These are phyloP conservation scores for Drosophila ficusphila DNA, from an alignment of 1,140 invertebrate genomes.

Conservation along the genomic window DNA sequence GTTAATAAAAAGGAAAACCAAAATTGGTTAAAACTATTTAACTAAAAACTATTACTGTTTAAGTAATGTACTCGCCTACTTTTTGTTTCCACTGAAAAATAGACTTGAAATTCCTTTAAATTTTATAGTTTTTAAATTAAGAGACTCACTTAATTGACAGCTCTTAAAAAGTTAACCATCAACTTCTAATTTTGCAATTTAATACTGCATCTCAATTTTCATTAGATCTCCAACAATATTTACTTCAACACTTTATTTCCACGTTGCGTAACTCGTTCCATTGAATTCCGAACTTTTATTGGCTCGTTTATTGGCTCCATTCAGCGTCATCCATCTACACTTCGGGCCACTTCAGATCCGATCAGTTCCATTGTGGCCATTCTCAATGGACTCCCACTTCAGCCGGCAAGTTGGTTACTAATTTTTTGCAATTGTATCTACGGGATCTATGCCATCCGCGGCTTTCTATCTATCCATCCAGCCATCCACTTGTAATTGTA, in stretches of 20 bases:
- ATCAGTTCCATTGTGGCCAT: constrained; percentile 32
- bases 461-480: constrained; percentile 16
- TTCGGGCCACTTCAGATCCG: constrained; percentile 37
- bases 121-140: not conserved
- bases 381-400: constrained; percentile 47
- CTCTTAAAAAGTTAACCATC: not conserved
- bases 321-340: constrained; percentile 15
- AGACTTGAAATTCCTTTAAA: no score
- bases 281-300: constrained; percentile 32
- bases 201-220: constrained; percentile 15
- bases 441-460: constrained; percentile 9
- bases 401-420: constrained; percentile 58
- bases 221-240: constrained; percentile 26
- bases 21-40: not conserved
- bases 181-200: constrained; percentile 3
- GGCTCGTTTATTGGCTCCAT: constrained; percentile 47
- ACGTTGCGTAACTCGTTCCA: constrained; percentile 10
- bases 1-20: not conserved
- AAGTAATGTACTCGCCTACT: no score
- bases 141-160: not conserved
- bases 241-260: constrained; percentile 13
- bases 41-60: no score
- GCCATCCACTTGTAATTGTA: constrained; percentile 51
- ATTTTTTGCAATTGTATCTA: constrained; percentile 63
- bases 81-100: no score